Evolutionary conservation across 2,113 vertebrate species (phyloP).

Genomic region (Suricata suricatta): DNA sequence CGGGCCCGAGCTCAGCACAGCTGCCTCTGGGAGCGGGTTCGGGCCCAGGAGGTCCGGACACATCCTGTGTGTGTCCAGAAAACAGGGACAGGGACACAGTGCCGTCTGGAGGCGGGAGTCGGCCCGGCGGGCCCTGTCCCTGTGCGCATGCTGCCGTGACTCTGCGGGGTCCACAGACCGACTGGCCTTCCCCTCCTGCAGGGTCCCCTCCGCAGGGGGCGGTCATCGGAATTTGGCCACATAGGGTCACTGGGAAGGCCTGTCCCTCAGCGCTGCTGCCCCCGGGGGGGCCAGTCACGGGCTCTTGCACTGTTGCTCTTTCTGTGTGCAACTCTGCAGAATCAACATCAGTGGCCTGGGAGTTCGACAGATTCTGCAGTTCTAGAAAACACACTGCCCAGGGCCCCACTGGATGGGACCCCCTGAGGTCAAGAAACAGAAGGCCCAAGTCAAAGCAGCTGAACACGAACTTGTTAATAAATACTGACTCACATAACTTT

Average conservation of each 20-base stretch:
- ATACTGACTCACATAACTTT: not conserved
- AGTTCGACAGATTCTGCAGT: rapidly evolving
- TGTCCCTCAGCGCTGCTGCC: rapidly evolving
- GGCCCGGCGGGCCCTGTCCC: rapidly evolving
- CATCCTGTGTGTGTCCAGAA: rapidly evolving
- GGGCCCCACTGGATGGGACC: not conserved
- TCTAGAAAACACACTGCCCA: not conserved
- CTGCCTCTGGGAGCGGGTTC: not conserved
- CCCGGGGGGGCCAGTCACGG: rapidly evolving
- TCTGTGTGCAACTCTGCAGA: not conserved
- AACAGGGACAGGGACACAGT: too few relatives aligned
- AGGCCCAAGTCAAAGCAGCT: not conserved
- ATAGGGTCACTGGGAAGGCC: not conserved
- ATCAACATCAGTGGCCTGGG: rapidly evolving
- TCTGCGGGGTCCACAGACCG: not conserved
- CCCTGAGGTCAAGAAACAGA: not conserved
- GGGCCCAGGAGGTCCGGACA: not conserved
- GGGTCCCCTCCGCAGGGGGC: not conserved
- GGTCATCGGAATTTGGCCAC: too few relatives aligned
- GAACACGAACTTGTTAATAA: not conserved
- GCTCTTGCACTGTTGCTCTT: rapidly evolving
- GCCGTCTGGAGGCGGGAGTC: rapidly evolving
- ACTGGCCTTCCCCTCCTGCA: not conserved
- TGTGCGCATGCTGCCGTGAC: rapidly evolving
- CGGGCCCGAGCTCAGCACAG: too few relatives aligned